phyloP scores from a whole-genome alignment of 2,113 vertebrate species.

The Delphinus delphis region DNA sequence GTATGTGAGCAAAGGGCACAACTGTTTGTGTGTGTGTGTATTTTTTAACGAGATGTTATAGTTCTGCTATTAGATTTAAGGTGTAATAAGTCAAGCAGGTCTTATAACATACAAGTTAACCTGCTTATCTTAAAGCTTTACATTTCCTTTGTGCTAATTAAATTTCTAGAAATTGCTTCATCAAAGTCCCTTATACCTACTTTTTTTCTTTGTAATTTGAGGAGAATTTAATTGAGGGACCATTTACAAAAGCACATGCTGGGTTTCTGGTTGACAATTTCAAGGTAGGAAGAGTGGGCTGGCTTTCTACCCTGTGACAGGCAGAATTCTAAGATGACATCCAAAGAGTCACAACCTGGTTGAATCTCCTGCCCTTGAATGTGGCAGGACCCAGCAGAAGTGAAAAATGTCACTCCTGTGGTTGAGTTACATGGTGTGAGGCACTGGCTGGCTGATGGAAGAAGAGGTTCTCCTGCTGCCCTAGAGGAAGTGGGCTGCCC shows the following conservation, averaged over 20 bases:
- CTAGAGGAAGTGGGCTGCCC: too few relatives aligned
- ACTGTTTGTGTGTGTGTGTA: not conserved
- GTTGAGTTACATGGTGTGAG: not conserved
- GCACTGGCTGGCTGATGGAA: not conserved
- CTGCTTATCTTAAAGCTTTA: not conserved
- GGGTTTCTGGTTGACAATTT: not conserved
- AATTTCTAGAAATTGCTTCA: slow-evolving; percentile 23
- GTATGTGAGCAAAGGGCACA: not conserved
- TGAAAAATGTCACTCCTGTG: not conserved
- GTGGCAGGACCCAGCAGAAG: not conserved
- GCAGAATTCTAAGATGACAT: not conserved
- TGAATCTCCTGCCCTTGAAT: not conserved
- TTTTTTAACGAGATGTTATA: not conserved
- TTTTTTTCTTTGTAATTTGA: not conserved
- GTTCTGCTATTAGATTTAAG: slow-evolving; percentile 12
- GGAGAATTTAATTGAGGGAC: not conserved
- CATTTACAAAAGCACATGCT: not conserved
- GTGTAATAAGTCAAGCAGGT: not conserved
- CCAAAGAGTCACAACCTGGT: not conserved
- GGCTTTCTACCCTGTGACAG: not conserved
- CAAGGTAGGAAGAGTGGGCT: not conserved
- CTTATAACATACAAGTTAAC: not conserved
- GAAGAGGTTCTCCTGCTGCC: not conserved
- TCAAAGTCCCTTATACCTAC: not conserved
- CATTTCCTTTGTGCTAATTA: slow-evolving; percentile 4